These are phyloP conservation scores for Hirudinaria manillensis DNA, from an alignment of 2,888 invertebrate genomes.

Conservation along the genomic window DNA sequence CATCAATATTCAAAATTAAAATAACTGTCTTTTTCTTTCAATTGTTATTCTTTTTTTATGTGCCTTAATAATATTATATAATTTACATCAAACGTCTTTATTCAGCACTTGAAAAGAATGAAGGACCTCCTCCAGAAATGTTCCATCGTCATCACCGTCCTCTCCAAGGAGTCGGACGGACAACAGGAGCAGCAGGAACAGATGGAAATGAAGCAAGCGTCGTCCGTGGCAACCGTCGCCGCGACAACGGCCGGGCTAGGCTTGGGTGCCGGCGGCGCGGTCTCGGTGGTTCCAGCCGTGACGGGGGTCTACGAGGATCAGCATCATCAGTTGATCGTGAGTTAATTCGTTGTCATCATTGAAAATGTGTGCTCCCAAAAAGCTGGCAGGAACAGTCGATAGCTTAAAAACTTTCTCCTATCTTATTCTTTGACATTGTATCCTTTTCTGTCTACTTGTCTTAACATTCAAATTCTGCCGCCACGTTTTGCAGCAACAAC, in stretches of 20 bases:
- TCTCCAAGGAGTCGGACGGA: slow-evolving; percentile 30
- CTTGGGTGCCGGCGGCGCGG: neutral
- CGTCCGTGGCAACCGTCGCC: neutral
- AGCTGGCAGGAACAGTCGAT: slow-evolving; percentile 55
- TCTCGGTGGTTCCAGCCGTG: neutral
- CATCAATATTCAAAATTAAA: too few species aligned
- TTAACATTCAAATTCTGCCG: neutral
- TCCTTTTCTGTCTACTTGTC: too few species aligned
- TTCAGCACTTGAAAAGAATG: slow-evolving; percentile 28
- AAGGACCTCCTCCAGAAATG: slow-evolving; percentile 34
- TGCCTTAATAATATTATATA: too few species aligned
- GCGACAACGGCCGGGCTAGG: neutral
- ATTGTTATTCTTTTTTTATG: too few species aligned
- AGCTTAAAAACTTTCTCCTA: too few species aligned
- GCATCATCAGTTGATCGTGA: too few species aligned
- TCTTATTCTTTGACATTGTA: too few species aligned
- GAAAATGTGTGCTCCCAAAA: neutral
- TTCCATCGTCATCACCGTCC: slow-evolving; percentile 34
- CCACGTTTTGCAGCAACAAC: neutral
- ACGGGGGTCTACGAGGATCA: too few species aligned
- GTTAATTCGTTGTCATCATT: neutral
- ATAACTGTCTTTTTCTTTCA: too few species aligned
- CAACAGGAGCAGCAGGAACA: slow-evolving; percentile 55
- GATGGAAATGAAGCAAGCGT: slow-evolving; percentile 39
- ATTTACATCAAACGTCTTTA: too few species aligned